Evolutionary conservation across 2,888 invertebrate species (phyloP), one percentile per base, ranked within the genome.

Genomic region (Acrobasis repandana): DNA sequence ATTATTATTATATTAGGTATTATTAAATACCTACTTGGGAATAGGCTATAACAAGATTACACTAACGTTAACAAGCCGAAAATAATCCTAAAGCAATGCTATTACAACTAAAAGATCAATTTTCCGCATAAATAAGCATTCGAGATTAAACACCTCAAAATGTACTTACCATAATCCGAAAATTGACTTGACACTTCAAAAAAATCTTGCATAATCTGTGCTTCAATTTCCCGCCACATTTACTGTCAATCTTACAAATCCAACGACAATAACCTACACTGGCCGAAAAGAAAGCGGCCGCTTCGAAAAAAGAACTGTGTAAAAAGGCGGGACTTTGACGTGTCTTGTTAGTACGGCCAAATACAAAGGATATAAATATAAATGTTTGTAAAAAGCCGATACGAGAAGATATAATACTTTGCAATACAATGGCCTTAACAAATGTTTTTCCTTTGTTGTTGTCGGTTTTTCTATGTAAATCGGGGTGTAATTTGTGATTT

Each of bases 401-500:
- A 66, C 51, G 60, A 67, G 75, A 66, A 67, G 77, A 80, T 80
- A 82, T 83, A 83, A 83, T 85, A 82, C 84, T 79, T 76, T 71
- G 73, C 80, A 79, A 87, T 80, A 90, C 90, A 90, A 90, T 90
- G 88, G 70, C 61, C 72, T 38, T 82, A 88, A 90, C 89, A 89
- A 90, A 90, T 88, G 89, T 88, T 85, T 78, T 79, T 77, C 76
- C 73, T 77, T 82, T 83, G 75, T 75, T 71, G 79, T 80, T 86
- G 88, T 88, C 87, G 86, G 83, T 88, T 88, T 87, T 86, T 86
- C 86, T 88, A 90, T 90, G 88, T 90, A 90, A 90, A 90, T 88
- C 73, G 82, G 74, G 67, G 69, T 73, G 86, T 89, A 90, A 90
- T 90, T 90, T 90, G 90, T 88, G 88, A 83, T 74, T 73, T 75